A percentile compares a stretch with the other conserved stretches of the same genome.
These are phyloP conservation scores for Antechinus flavipes DNA, from an alignment of 2,113 vertebrate species.

Conservation along the genomic window DNA sequence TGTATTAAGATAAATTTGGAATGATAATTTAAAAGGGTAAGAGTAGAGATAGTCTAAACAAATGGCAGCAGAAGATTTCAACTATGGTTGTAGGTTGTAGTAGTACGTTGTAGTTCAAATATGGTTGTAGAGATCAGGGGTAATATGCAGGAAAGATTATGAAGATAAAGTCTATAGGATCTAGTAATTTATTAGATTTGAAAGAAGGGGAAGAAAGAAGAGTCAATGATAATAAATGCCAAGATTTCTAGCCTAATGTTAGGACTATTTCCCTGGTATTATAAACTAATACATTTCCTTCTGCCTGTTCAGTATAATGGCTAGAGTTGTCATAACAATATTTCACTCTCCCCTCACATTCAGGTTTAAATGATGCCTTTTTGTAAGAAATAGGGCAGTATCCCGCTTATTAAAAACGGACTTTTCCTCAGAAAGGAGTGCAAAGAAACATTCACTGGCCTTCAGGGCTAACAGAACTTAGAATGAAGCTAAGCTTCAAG, in stretches of 20 bases:
- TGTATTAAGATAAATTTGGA: not conserved
- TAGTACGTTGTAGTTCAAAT: no score
- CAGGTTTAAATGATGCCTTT: not conserved
- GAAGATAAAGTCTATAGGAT: not conserved
- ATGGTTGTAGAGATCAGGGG: not conserved
- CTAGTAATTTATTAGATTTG: not conserved
- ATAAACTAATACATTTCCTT: not conserved
- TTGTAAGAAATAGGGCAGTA: not conserved
- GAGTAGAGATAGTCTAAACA: not conserved
- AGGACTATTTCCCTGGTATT: not conserved
- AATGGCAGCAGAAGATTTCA: not conserved
- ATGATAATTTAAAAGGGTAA: not conserved
- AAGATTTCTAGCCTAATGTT: not conserved
- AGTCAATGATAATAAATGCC: not conserved
- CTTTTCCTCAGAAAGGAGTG: not conserved
- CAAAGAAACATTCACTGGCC: not conserved
- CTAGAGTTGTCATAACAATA: not conserved
- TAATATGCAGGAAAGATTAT: not conserved
- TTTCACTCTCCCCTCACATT: not conserved
- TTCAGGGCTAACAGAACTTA: not conserved
- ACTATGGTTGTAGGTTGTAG: not conserved
- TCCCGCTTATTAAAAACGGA: not conserved
- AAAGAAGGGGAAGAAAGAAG: not conserved
- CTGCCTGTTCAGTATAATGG: not conserved
- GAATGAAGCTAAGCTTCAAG: not conserved